These are phyloP conservation scores for Datnioides undecimradiatus DNA, from an alignment of 2,113 vertebrate genomes.

Conservation along the genomic window DNA sequence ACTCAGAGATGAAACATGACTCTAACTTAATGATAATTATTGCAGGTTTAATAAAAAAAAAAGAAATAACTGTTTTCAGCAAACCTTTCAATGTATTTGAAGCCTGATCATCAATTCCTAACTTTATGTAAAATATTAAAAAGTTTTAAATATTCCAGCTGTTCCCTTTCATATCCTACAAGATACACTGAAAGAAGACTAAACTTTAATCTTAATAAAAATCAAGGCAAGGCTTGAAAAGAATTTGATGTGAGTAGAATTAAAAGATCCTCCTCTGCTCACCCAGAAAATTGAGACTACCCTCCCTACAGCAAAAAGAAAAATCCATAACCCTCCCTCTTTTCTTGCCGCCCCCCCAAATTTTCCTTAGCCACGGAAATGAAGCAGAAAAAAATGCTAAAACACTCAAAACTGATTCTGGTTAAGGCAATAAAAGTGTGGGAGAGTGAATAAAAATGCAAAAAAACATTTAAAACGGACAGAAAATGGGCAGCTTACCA, in stretches of 20 bases:
- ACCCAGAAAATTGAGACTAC: not conserved
- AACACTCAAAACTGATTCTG: not conserved
- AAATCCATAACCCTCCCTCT: not conserved
- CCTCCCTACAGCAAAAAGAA: not conserved
- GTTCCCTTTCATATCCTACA: not conserved
- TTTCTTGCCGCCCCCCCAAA: not conserved
- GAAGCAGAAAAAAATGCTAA: not conserved
- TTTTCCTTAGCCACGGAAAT: not conserved
- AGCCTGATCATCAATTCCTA: not conserved
- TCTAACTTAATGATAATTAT: not conserved
- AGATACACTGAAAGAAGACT: not conserved
- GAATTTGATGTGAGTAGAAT: not conserved
- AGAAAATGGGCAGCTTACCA: slow-evolving; percentile 62
- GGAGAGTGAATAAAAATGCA: not conserved
- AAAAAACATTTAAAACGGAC: not conserved
- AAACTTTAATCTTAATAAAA: not conserved
- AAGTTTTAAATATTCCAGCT: not conserved
- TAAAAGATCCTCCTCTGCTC: not conserved
- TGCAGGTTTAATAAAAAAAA: not conserved
- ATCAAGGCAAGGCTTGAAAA: not conserved
- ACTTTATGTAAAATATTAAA: not conserved
- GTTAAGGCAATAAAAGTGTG: not conserved
- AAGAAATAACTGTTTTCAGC: not conserved
- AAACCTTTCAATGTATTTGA: not conserved
- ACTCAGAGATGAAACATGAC: not conserved